A percentile compares a stretch with the other conserved stretches of the same genome.
Conservation (phyloP, 2,113 vertebrate genomes). For the Tachysurus fulvidraco region DNA sequence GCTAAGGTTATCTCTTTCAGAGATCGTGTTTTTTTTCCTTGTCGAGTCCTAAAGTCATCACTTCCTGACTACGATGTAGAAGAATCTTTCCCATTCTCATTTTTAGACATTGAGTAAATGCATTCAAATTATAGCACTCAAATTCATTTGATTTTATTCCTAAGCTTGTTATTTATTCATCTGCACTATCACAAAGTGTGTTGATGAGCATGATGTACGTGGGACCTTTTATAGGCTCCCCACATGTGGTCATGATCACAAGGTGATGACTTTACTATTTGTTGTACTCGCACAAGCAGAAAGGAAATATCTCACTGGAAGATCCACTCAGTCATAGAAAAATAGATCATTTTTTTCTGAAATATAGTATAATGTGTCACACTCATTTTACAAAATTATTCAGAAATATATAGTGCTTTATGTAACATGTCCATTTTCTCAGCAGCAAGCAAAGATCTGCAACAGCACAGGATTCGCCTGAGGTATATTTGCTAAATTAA, state of each 20-base stretch:
- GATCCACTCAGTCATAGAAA: neutral
- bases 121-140: neutral
- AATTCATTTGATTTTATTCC: neutral
- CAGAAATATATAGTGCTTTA: neutral
- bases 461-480: slow-evolving; percentile 55
- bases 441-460: slow-evolving; percentile 48
- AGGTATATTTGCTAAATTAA: slow-evolving; percentile 58
- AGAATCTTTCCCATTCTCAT: neutral
- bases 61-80: neutral
- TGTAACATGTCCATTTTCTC: slow-evolving; percentile 25
- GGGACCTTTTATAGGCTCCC: neutral
- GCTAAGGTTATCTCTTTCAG: neutral
- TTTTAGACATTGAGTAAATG: neutral
- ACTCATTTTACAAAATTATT: neutral
- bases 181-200: neutral
- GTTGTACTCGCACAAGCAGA: neutral
- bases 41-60: neutral
- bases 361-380: neutral
- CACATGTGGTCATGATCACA: neutral
- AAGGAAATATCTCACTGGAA: neutral
- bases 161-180: neutral
- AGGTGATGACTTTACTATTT: neutral
- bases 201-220: neutral
- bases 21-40: neutral
- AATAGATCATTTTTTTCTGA: neutral